A percentile compares a stretch with the other conserved stretches of the same genome.
These are phyloP conservation scores for Falcaria lacertinaria DNA, from an alignment of 2,888 invertebrate genomes.

Conservation along the genomic window DNA sequence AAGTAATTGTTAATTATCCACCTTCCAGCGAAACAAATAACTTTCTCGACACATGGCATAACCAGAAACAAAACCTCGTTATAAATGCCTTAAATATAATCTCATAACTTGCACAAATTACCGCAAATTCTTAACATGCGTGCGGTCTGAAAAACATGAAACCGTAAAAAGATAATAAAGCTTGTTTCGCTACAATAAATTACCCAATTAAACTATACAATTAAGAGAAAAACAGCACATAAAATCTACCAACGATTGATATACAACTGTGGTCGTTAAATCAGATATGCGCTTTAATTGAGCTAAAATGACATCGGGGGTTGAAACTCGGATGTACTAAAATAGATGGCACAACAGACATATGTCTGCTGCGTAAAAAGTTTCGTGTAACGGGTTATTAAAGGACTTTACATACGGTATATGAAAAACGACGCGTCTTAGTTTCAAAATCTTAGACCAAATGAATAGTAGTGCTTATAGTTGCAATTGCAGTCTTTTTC, in stretches of 20 bases:
- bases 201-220: conserved; percentile 54
- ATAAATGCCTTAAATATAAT: background rate
- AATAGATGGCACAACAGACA: conserved; percentile 73
- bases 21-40: no score
- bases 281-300: conserved; percentile 62
- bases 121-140: conserved; percentile 17
- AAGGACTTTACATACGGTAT: conserved; percentile 18
- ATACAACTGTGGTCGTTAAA: conserved; percentile 57
- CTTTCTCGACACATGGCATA: no score
- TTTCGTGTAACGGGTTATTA: conserved; percentile 41
- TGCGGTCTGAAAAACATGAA: conserved; percentile 16
- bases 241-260: conserved; percentile 41
- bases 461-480: no score
- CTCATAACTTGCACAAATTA: background rate
- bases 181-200: conserved; percentile 51
- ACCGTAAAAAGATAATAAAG: conserved; percentile 31
- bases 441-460: background rate
- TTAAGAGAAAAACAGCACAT: conserved; percentile 43
- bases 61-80: no score
- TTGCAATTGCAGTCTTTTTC: no score
- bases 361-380: conserved; percentile 58
- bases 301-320: conserved; percentile 59
- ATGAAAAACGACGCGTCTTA: background rate
- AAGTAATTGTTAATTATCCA: no score
- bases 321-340: conserved; percentile 50